Base-by-base conservation (phyloP, 2,797 vertebrate genomes). In the Perodicticus potto region DNA sequence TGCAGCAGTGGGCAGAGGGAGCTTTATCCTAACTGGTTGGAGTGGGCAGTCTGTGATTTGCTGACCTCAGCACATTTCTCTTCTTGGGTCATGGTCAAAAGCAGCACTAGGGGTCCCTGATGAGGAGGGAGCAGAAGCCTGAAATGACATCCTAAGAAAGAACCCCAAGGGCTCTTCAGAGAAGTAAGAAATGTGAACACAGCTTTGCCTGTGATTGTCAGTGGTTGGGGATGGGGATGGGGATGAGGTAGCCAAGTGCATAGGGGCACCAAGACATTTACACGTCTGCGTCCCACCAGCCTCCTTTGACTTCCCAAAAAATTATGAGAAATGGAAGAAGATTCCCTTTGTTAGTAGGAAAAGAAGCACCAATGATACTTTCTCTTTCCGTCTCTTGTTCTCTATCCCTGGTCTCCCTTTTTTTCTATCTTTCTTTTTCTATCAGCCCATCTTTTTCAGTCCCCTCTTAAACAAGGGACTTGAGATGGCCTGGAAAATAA, bases 21-120 rank as follows among this genome's bases (percentile, higher is more conserved):
- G 16, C 82, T 77, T 77, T 34, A 86, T 82, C 43, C 57, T 22
- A 43, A 0, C 19, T 88, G 82, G 59, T 74, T 83, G 57, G 76
- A 91, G 34, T 74, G 34, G 87, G 45, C 7, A 43, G 65, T 49
- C 83, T 86, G 69, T 72, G 74, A 93, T 55, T 34, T 72, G 59
- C 65, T 95, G 63, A 59, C 89, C 63, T 95, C 14, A 9, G 72
- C 91, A 95, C n/a, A 12, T 87, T 90, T 95, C 78, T 96, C 69
- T 90, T 96, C 82, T 53, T 80, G 97, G 63, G 69, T 96, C 53
- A 45, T 32, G n/a, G 94, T 45, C 29, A 59, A 86, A 67, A 72
- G 67, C 1, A 72, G 32, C 59, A 84, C 34, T 32, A 86, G 72
- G 37, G 45, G 22, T 8, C 9, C 49, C 87, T 57, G 49, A 61